phyloP scores from a whole-genome alignment of 2,888 invertebrate genomes.

The Eristalis tenax region DNA sequence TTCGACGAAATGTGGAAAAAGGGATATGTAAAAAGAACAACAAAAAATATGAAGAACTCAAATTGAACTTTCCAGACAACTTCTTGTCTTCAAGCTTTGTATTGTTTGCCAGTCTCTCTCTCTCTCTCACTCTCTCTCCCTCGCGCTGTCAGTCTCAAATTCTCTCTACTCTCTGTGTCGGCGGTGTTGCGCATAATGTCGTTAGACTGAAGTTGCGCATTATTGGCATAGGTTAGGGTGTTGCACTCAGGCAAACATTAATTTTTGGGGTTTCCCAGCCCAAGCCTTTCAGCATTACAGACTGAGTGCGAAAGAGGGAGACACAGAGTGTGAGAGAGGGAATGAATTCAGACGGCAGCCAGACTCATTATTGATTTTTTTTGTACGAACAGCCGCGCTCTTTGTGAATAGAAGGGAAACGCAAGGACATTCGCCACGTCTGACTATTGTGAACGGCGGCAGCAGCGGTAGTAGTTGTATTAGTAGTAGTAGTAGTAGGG shows the following conservation, averaged over 20 bases:
- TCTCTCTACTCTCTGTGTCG: constrained; percentile 29
- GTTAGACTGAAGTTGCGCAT: constrained; percentile 75
- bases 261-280: constrained; percentile 65
- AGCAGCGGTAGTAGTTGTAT: constrained; percentile 5
- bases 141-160: constrained; percentile 16
- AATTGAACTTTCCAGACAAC: constrained; percentile 70
- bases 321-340: constrained; percentile 7
- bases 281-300: constrained; percentile 53
- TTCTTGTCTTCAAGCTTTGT: constrained; percentile 63
- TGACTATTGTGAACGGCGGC: neutral
- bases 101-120: constrained; percentile 34
- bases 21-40: constrained; percentile 1
- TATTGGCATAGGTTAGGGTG: constrained; percentile 75
- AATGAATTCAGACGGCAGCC: constrained; percentile 68
- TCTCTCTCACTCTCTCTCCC: constrained; percentile 43
- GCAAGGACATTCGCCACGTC: constrained; percentile 59
- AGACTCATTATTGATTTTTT: constrained; percentile 68
- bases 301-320: neutral
- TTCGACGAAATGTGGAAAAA: constrained; percentile 4
- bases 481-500: constrained; percentile 25
- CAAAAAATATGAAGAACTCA: constrained; percentile 30
- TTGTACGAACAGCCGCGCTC: constrained; percentile 31
- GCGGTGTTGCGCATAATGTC: constrained; percentile 72
- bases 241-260: constrained; percentile 68
- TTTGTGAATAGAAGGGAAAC: constrained; percentile 54